Conservation (phyloP, 2,888 invertebrate species). For the Tethea ocularis region DNA sequence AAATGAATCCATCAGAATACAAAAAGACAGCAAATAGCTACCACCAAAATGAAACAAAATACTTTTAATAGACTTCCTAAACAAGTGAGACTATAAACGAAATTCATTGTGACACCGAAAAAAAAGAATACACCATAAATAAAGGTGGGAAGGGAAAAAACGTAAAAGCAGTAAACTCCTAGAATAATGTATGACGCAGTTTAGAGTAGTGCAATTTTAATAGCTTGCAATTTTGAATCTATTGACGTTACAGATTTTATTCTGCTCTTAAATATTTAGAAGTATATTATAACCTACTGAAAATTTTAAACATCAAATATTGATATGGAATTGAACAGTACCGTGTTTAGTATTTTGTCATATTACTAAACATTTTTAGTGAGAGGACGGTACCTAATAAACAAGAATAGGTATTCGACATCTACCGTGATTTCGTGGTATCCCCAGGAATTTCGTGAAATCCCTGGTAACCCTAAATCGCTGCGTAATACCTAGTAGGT, state of each 20-base stretch:
- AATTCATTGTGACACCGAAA: constrained; percentile 34
- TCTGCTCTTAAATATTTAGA: not conserved
- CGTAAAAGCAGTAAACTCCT: constrained; percentile 34
- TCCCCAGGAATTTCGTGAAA: too few species aligned
- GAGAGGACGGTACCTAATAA: too few species aligned
- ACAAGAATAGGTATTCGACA: too few species aligned
- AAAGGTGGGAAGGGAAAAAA: constrained; percentile 27
- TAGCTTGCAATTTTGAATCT: constrained; percentile 9
- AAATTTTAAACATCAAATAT: too few species aligned
- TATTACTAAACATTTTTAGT: too few species aligned
- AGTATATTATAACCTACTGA: too few species aligned
- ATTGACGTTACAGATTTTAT: not conserved
- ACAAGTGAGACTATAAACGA: constrained; percentile 33
- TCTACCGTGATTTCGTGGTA: too few species aligned
- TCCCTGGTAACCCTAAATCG: too few species aligned
- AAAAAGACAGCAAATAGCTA: not conserved
- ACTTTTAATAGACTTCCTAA: constrained; percentile 25
- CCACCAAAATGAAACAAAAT: not conserved
- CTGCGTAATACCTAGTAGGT: too few species aligned
- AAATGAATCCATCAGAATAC: not conserved
- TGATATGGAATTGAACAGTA: not conserved
- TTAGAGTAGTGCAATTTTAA: constrained; percentile 17
- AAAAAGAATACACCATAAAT: constrained; percentile 31
- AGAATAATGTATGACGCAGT: constrained; percentile 34
- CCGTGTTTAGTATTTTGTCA: too few species aligned